phyloP scores from a whole-genome alignment of 1,140 invertebrate species.

The Drosophila obscura region DNA sequence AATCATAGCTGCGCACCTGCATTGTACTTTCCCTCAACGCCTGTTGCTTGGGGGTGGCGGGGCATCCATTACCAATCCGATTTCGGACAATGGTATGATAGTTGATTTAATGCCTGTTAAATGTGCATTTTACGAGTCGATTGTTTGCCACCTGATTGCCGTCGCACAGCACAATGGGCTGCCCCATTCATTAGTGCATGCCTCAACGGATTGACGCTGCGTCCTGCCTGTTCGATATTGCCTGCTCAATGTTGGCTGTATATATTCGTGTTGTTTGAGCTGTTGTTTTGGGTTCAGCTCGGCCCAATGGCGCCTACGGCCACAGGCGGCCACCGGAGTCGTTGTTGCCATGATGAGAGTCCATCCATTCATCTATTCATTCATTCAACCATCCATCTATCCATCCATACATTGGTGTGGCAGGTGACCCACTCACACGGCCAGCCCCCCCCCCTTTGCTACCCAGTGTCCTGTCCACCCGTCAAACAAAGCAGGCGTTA shows the following conservation, averaged over 20 bases:
- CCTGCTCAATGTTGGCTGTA: constrained; percentile 7
- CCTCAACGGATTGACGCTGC: constrained; percentile 2
- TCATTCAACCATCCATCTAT: not conserved
- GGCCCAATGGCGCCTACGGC: constrained; percentile 32
- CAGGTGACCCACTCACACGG: constrained; percentile 1
- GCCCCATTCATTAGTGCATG: constrained; percentile 9
- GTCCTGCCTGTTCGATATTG: constrained; percentile 2
- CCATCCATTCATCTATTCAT: constrained; percentile 3
- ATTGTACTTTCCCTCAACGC: no score
- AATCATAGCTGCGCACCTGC: no score
- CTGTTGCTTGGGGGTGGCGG: no score
- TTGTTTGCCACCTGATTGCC: no score
- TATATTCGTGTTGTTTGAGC: constrained; percentile 35
- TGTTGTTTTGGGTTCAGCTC: constrained; percentile 39
- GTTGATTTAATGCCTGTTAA: not conserved
- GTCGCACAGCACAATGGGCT: no score
- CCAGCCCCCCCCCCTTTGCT: not conserved
- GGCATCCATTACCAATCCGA: not conserved
- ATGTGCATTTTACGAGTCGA: no score
- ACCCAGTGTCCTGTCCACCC: constrained; percentile 23
- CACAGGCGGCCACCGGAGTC: constrained; percentile 23
- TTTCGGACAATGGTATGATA: not conserved
- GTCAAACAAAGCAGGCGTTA: constrained; percentile 69
- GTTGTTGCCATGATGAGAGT: constrained; percentile 37
- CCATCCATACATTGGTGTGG: no score